A percentile compares a stretch with the other conserved stretches of the same genome.
phyloP scores from a whole-genome alignment of 1,140 invertebrate genomes.

The Drosophila elegans region DNA sequence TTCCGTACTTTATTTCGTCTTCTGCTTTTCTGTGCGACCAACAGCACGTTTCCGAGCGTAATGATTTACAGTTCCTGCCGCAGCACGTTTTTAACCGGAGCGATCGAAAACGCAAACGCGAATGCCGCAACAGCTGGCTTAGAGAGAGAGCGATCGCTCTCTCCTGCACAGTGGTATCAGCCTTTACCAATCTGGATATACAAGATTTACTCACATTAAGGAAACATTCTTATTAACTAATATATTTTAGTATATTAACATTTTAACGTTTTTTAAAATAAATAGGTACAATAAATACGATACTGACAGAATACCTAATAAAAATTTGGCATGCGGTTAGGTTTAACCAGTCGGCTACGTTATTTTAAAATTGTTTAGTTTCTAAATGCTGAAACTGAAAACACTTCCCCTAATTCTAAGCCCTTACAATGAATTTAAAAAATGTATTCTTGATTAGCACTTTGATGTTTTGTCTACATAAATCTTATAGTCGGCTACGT shows the following conservation, averaged over 20 bases:
- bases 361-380: not conserved
- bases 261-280: no score
- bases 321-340: no score
- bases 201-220: not conserved
- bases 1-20: not conserved
- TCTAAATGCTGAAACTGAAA: not conserved
- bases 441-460: no score
- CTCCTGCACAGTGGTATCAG: constrained; percentile 12
- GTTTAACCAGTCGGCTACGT: not conserved
- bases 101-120: constrained; percentile 50
- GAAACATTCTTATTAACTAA: not conserved
- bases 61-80: constrained; percentile 78
- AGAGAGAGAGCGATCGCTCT: constrained; percentile 7
- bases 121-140: constrained; percentile 24
- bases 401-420: no score
- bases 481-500: no score
- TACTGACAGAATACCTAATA: no score
- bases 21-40: constrained; percentile 34
- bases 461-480: no score
- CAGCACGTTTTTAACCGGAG: constrained; percentile 79
- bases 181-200: not conserved
- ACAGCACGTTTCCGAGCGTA: constrained; percentile 74
- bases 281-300: no score
- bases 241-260: no score
- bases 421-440: no score